These are phyloP conservation scores for Leucania comma DNA, from an alignment of 2,888 invertebrate species.

Conservation along the genomic window DNA sequence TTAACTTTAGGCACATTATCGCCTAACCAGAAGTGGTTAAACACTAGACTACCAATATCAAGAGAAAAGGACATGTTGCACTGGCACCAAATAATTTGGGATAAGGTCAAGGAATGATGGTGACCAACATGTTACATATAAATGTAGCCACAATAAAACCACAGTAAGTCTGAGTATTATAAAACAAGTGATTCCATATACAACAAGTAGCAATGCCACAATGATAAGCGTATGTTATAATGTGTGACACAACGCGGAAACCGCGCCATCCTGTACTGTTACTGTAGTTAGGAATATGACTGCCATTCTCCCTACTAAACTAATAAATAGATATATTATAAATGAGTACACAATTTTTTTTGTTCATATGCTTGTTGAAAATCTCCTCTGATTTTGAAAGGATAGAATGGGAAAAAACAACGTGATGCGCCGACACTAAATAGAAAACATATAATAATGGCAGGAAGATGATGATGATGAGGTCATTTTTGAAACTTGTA, in stretches of 20 bases:
- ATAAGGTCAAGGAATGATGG: background rate
- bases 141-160: constrained; percentile 4
- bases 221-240: constrained; percentile 43
- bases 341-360: background rate
- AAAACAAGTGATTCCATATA: constrained; percentile 18
- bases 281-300: constrained; percentile 23
- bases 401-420: background rate
- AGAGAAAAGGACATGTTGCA: background rate
- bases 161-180: constrained; percentile 13
- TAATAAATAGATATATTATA: background rate
- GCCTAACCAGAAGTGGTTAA: too few relatives aligned
- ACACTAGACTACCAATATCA: too few relatives aligned
- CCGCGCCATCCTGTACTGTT: constrained; percentile 50
- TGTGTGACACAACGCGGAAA: constrained; percentile 55
- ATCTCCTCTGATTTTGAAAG: background rate
- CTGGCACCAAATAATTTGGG: background rate
- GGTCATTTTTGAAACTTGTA: background rate
- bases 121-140: background rate
- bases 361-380: background rate
- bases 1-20: too few relatives aligned
- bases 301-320: background rate
- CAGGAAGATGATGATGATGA: background rate
- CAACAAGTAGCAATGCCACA: constrained; percentile 42
- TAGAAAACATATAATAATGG: background rate
- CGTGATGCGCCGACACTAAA: background rate